phyloP scores from a whole-genome alignment of 2,797 vertebrate genomes.

The Diplodus puntazzo region DNA sequence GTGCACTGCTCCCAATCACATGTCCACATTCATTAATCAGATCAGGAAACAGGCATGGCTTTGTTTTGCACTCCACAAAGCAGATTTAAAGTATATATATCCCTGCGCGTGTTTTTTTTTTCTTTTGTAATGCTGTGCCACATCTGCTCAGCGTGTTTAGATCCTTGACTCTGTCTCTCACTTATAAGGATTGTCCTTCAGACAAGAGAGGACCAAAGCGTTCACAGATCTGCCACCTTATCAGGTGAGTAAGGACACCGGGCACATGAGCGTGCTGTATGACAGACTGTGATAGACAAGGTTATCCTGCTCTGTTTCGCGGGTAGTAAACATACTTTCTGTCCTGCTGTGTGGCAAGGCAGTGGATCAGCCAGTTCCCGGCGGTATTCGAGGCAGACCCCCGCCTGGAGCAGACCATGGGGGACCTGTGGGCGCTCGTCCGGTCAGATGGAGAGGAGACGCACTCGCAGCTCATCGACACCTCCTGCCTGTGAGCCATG shows the following conservation, averaged over 20 bases:
- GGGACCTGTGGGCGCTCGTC: slow-evolving; percentile 89
- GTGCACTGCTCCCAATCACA: slow-evolving; percentile 61
- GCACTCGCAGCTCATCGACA: slow-evolving; percentile 84
- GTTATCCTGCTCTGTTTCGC: slow-evolving; percentile 49
- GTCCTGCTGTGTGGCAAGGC: slow-evolving; percentile 79
- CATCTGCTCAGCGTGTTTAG: slow-evolving; percentile 15
- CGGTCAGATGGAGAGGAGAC: slow-evolving; percentile 80
- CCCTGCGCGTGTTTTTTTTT: slow-evolving; percentile 20
- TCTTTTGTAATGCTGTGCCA: not conserved
- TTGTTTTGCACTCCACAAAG: slow-evolving; percentile 70
- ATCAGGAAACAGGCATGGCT: slow-evolving; percentile 74
- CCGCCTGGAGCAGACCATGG: slow-evolving; percentile 87
- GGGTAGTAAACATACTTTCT: slow-evolving; percentile 70
- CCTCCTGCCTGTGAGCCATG: slow-evolving; percentile 86
- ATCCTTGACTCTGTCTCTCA: slow-evolving; percentile 77
- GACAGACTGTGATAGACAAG: slow-evolving; percentile 38
- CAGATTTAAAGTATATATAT: slow-evolving; percentile 57
- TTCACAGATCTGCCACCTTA: slow-evolving; percentile 89
- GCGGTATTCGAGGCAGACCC: slow-evolving; percentile 88
- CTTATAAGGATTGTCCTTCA: slow-evolving; percentile 87
- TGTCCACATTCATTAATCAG: slow-evolving; percentile 73
- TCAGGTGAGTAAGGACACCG: slow-evolving; percentile 84
- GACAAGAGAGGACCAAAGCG: slow-evolving; percentile 81
- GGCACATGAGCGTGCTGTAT: not conserved
- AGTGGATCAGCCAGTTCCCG: slow-evolving; percentile 90